These are phyloP conservation scores for Orchesella flavescens DNA, from an alignment of 2,888 invertebrate species.

Conservation along the genomic window DNA sequence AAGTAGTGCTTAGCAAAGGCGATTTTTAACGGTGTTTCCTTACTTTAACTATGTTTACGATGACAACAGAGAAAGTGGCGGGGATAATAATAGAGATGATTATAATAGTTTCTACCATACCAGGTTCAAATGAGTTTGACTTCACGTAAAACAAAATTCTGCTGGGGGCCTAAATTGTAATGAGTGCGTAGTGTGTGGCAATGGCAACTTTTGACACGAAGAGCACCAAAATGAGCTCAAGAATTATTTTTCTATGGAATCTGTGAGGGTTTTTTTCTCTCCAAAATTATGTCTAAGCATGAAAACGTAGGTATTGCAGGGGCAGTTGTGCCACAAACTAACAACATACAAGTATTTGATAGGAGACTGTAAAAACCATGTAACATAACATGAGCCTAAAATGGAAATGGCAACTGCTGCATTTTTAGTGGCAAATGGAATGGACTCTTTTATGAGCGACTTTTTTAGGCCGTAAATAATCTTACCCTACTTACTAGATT, in stretches of 20 bases:
- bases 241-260: constrained; percentile 39
- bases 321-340: background rate
- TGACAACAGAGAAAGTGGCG: constrained; percentile 50
- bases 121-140: constrained; percentile 1
- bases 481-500: background rate
- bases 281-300: constrained; percentile 47
- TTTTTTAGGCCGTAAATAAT: background rate
- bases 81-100: constrained; percentile 51
- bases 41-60: constrained; percentile 45
- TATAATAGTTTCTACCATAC: constrained; percentile 14
- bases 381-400: background rate
- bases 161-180: background rate
- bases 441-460: background rate
- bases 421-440: background rate
- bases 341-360: background rate
- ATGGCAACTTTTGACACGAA: constrained; percentile 14
- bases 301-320: constrained; percentile 17
- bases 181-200: constrained; percentile 25
- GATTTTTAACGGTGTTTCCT: constrained; percentile 32
- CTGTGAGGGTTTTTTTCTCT: constrained; percentile 37
- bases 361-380: background rate
- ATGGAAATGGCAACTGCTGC: background rate
- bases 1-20: background rate
- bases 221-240: background rate
- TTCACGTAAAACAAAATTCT: background rate